A percentile compares a stretch with the other conserved stretches of the same genome.
Evolutionary conservation across 2,888 invertebrate genomes (phyloP).

Genomic region (Scaptomyza reducta): DNA sequence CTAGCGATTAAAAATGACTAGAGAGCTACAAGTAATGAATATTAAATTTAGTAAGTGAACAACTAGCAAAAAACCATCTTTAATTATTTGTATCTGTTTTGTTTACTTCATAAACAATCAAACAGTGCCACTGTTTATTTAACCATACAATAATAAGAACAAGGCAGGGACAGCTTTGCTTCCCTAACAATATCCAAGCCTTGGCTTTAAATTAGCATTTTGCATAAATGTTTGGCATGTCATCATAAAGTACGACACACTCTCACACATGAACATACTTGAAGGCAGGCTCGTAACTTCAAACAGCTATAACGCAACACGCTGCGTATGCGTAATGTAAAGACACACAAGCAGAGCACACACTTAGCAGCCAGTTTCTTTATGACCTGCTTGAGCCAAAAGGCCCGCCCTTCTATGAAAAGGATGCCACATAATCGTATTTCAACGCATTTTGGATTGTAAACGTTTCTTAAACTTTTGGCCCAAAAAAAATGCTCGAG

Average conservation of each 20-base stretch:
- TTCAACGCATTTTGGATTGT: slow-evolving; percentile 30
- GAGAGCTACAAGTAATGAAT: too few species aligned
- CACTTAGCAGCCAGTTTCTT: slow-evolving; percentile 25
- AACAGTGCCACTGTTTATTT: slow-evolving; percentile 25
- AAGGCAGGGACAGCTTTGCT: slow-evolving; percentile 1
- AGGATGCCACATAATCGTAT: slow-evolving; percentile 42
- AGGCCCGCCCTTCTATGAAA: background rate
- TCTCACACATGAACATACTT: slow-evolving; percentile 19
- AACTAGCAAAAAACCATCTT: too few species aligned
- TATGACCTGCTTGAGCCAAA: slow-evolving; percentile 28
- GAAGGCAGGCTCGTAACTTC: slow-evolving; percentile 48
- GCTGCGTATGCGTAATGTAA: slow-evolving; percentile 70
- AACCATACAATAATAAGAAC: slow-evolving; percentile 19
- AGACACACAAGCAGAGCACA: slow-evolving; percentile 13
- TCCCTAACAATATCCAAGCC: slow-evolving; percentile 52
- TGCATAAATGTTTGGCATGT: slow-evolving; percentile 72
- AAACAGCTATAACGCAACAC: slow-evolving; percentile 64
- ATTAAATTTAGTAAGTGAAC: too few species aligned
- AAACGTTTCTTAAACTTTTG: slow-evolving; percentile 39
- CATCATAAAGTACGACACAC: slow-evolving; percentile 58
- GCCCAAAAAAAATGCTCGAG: slow-evolving; percentile 35
- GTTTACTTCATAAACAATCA: background rate
- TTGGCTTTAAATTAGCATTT: slow-evolving; percentile 75
- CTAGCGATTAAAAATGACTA: too few species aligned
- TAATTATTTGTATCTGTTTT: background rate